A percentile compares a stretch with the other conserved stretches of the same genome.
These are phyloP conservation scores for Tortrix viridana DNA, from an alignment of 2,888 invertebrate genomes.

Conservation along the genomic window DNA sequence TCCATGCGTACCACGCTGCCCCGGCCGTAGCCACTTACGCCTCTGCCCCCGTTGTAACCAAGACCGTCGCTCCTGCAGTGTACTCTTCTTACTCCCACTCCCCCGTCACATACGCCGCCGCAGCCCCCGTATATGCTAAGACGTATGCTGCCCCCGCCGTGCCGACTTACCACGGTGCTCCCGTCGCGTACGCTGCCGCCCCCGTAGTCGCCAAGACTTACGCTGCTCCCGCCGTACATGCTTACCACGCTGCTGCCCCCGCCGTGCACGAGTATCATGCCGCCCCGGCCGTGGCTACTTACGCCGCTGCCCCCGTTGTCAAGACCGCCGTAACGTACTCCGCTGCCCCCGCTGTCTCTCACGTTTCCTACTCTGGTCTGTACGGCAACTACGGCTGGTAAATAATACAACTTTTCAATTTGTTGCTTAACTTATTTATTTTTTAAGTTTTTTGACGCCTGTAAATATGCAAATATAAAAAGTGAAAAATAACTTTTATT, in stretches of 20 bases:
- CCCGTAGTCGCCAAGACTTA: slow-evolving; percentile 49
- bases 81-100: slow-evolving; percentile 45
- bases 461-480: slow-evolving; percentile 38
- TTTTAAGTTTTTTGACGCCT: slow-evolving; percentile 29
- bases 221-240: slow-evolving; percentile 51
- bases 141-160: slow-evolving; percentile 53
- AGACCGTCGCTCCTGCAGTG: slow-evolving; percentile 42
- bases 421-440: slow-evolving; percentile 41
- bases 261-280: slow-evolving; percentile 43
- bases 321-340: slow-evolving; percentile 73
- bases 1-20: slow-evolving; percentile 51
- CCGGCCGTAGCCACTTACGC: slow-evolving; percentile 39
- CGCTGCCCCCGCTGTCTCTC: slow-evolving; percentile 86
- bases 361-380: slow-evolving; percentile 86
- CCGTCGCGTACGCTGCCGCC: slow-evolving; percentile 53
- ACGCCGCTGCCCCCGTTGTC: slow-evolving; percentile 52
- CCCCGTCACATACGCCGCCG: slow-evolving; percentile 47
- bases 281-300: slow-evolving; percentile 74
- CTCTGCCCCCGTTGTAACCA: slow-evolving; percentile 45
- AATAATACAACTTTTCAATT: slow-evolving; percentile 37
- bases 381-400: slow-evolving; percentile 78
- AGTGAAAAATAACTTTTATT: slow-evolving; percentile 20
- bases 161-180: slow-evolving; percentile 46
- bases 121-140: slow-evolving; percentile 44
- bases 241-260: slow-evolving; percentile 49